A percentile compares a stretch with the other conserved stretches of the same genome.
Conservation (phyloP, 2,888 invertebrate species). For the Yponomeuta plumbellus region DNA sequence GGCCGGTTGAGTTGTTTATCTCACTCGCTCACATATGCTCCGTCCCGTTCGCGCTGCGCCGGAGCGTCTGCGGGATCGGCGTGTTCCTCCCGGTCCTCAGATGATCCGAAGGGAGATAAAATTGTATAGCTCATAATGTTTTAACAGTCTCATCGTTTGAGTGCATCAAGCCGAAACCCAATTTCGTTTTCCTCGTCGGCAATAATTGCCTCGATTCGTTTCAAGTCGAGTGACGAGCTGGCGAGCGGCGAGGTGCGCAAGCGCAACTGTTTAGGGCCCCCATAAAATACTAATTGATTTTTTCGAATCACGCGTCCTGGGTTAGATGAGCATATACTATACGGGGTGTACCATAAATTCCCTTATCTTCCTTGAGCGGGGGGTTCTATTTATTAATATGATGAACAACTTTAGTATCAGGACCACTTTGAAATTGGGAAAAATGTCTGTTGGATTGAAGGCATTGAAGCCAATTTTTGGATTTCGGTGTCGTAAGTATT, state of each 20-base stretch:
- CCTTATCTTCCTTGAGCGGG: no score
- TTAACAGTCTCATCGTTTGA: conserved; percentile 65
- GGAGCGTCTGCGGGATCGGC: conserved; percentile 62
- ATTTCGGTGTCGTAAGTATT: no score
- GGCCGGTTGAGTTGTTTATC: conserved; percentile 47
- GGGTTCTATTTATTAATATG: no score
- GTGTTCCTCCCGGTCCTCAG: conserved; percentile 35
- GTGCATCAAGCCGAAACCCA: conserved; percentile 47
- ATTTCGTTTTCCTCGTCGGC: conserved; percentile 67
- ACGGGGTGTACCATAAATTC: no score
- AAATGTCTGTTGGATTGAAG: no score
- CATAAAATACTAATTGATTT: conserved; percentile 61
- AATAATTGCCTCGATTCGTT: conserved; percentile 72
- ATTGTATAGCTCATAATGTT: conserved; percentile 71
- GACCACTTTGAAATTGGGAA: no score
- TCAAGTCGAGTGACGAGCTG: conserved; percentile 42
- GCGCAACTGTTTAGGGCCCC: conserved; percentile 32
- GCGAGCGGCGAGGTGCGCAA: conserved; percentile 43
- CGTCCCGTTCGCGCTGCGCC: conserved; percentile 62
- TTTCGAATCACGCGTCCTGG: conserved; percentile 42
- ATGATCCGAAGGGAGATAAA: conserved; percentile 68
- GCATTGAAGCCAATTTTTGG: no score
- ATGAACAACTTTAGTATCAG: no score
- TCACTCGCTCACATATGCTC: conserved; percentile 34
- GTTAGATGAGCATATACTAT: neutral